Evolutionary conservation across 2,888 invertebrate species (phyloP).

Genomic region (Antheraea assamensis): DNA sequence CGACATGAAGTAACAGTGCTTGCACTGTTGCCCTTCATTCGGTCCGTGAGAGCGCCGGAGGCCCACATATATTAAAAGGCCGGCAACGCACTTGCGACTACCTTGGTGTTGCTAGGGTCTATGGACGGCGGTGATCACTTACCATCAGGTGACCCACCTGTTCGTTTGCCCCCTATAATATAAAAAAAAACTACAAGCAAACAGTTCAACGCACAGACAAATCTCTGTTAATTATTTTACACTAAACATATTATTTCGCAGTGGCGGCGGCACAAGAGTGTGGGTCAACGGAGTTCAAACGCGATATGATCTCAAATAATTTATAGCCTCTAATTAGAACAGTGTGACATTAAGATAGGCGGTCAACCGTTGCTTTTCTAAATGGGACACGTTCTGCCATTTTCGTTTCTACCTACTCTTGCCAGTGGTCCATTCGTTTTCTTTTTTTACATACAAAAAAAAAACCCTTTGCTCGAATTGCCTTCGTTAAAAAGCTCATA

Average conservation of each 20-base stretch:
- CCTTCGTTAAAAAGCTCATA: not conserved
- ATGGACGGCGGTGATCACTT: too few relatives aligned
- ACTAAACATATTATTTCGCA: slow-evolving; percentile 25
- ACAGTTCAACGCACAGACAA: slow-evolving; percentile 23
- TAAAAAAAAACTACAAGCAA: too few relatives aligned
- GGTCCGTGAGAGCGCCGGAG: too few relatives aligned
- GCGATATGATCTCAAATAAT: slow-evolving; percentile 41
- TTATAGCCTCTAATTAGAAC: slow-evolving; percentile 47
- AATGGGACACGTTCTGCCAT: slow-evolving; percentile 1
- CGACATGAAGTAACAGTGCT: too few relatives aligned
- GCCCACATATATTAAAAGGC: too few relatives aligned
- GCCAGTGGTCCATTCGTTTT: not conserved
- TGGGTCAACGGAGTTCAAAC: slow-evolving; percentile 37
- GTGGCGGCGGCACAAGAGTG: slow-evolving; percentile 31
- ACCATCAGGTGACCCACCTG: too few relatives aligned
- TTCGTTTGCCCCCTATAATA: too few relatives aligned
- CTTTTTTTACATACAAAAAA: not conserved
- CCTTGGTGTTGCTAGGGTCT: too few relatives aligned
- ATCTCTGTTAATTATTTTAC: slow-evolving; percentile 24
- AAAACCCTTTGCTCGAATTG: not conserved
- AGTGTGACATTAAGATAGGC: slow-evolving; percentile 36
- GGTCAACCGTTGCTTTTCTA: slow-evolving; percentile 16
- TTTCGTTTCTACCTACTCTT: not conserved
- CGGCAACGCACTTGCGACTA: too few relatives aligned
- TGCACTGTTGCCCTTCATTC: too few relatives aligned